phyloP scores from a whole-genome alignment of 1,140 invertebrate genomes.

The Drosophila watanabei region DNA sequence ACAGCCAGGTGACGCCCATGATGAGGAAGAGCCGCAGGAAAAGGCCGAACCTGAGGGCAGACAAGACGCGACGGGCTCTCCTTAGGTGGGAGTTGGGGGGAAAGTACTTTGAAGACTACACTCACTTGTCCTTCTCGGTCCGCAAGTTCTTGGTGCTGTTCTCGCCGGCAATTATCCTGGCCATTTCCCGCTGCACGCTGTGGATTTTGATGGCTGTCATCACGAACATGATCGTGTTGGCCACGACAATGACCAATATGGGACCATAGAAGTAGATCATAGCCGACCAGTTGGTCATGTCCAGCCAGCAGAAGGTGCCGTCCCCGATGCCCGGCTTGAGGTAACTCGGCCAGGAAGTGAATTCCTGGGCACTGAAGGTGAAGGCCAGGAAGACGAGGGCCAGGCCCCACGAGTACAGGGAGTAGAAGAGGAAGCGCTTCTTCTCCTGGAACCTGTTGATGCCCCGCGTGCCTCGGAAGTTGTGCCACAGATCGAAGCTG shows the following conservation, averaged over 20 bases:
- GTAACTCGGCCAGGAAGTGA: slow-evolving; percentile 78
- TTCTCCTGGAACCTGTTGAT: slow-evolving; percentile 86
- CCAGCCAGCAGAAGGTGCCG: slow-evolving; percentile 87
- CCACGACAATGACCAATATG: slow-evolving; percentile 89
- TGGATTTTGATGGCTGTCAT: slow-evolving; percentile 90
- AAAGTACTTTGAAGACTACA: neutral
- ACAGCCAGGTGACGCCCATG: slow-evolving; percentile 91
- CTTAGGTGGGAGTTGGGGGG: slow-evolving; percentile 21
- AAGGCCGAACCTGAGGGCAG: slow-evolving; percentile 87
- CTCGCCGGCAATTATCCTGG: slow-evolving; percentile 87
- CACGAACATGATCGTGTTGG: slow-evolving; percentile 90
- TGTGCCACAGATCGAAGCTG: slow-evolving; percentile 92
- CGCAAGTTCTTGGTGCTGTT: slow-evolving; percentile 87
- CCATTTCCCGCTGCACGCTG: slow-evolving; percentile 88
- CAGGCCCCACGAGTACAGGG: slow-evolving; percentile 90
- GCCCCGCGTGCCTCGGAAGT: slow-evolving; percentile 88
- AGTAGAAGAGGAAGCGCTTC: slow-evolving; percentile 89
- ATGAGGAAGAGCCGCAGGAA: slow-evolving; percentile 91
- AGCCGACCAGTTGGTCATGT: slow-evolving; percentile 84
- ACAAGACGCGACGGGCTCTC: slow-evolving; percentile 1
- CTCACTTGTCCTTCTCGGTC: slow-evolving; percentile 88
- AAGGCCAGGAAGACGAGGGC: slow-evolving; percentile 86
- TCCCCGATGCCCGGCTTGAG: slow-evolving; percentile 87
- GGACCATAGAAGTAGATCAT: slow-evolving; percentile 92
- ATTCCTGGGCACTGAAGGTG: slow-evolving; percentile 86